Base-by-base conservation (phyloP, 2,113 vertebrate genomes). In the Heptranchias perlo region DNA sequence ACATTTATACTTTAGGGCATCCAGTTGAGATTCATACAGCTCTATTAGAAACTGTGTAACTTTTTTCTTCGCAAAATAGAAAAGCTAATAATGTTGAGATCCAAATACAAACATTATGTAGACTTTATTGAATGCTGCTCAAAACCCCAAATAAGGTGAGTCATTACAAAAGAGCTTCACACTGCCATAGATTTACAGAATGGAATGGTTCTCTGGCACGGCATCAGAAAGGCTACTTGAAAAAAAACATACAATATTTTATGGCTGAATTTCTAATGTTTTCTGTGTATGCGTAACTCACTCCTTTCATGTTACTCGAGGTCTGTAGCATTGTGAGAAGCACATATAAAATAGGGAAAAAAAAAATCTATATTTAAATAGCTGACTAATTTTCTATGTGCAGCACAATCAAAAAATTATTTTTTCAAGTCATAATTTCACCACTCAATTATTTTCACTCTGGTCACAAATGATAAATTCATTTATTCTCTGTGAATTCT, bases 91-190 rank as follows among this genome's bases (percentile, higher is more conserved):
- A 96, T 67, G 67, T 92, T 93, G 97, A 97, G 97, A 31, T 96
- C 98, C 97, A 98, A 98, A 97, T 99, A 99, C 97, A 99, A 99
- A 99, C 98, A 98, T 98, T 98, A 97, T 98, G 97, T 97, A 96
- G 98, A 98, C 98, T 99, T 99, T 99, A 99, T 99, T 98, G 98
- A 98, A 98, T 97, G 98, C 97, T 98, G 98, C 98, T 98, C 97
- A 97, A 97, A 98, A 98, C 98, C 98, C 98, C 98, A 97, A 96
- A 97, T 97, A 98, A 98, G 98, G 97, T 98, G 98, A 98, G 97
- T 97, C 97, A 98, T 98, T 98, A 99, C 98, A 99, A 99, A 99
- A 98, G 97, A 98, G 97, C 98, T 98, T 97, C 97, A 98, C 97
- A 97, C 97, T 97, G 97, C 97, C 97, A 97, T 97, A 97, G 97